Evolutionary conservation across 1,140 invertebrate genomes (phyloP).

Genomic region (Diachasma alloeum): DNA sequence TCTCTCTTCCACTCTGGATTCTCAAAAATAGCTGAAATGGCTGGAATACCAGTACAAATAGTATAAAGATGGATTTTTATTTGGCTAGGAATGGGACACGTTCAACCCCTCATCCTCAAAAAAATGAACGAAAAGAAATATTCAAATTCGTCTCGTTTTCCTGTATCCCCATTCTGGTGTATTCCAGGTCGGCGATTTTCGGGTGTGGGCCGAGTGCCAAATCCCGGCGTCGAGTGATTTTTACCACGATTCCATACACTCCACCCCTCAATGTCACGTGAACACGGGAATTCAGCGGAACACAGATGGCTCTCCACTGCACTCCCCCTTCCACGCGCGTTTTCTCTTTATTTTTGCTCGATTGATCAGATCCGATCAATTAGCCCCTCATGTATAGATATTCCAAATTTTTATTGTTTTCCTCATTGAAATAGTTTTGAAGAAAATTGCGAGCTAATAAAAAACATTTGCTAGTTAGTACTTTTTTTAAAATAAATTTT

Average conservation of each 20-base stretch:
- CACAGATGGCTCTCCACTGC: neutral
- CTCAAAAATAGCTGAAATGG: neutral
- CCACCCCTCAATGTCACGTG: conserved; percentile 21
- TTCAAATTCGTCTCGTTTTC: conserved; percentile 28
- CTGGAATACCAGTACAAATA: neutral
- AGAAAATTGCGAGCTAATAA: no score
- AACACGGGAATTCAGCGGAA: conserved; percentile 8
- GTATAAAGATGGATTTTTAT: conserved; percentile 18
- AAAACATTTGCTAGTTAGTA: no score
- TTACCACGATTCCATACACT: conserved; percentile 30
- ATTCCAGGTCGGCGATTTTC: conserved; percentile 26
- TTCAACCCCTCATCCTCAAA: neutral
- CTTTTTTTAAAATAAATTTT: no score
- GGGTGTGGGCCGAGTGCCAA: conserved; percentile 30
- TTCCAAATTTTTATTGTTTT: no score
- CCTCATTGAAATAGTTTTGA: no score
- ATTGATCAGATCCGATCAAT: neutral
- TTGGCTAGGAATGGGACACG: conserved; percentile 3
- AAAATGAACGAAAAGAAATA: conserved; percentile 26
- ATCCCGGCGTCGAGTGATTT: conserved; percentile 32
- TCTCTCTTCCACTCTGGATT: neutral
- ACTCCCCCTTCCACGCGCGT: neutral
- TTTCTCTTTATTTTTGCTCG: neutral
- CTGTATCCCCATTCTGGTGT: neutral
- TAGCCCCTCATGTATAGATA: no score